phyloP scores from a whole-genome alignment of 35 echinoderm and acorn worm genomes.

The Ophiothrix spiculata region DNA sequence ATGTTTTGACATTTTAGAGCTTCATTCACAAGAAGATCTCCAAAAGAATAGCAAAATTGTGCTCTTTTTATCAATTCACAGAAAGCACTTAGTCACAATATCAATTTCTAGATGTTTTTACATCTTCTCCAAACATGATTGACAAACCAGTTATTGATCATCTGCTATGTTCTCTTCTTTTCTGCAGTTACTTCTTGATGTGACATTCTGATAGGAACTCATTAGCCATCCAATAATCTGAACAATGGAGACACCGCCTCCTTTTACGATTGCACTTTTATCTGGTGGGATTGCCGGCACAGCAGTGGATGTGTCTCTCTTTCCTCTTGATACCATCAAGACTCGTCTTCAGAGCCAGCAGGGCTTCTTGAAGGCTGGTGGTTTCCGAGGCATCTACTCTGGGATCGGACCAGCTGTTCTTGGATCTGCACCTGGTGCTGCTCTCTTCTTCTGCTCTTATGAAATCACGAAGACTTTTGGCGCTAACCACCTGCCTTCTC shows the following conservation, averaged over 20 bases:
- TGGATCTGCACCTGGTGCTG: constrained; percentile 78
- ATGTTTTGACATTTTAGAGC: too few relatives aligned
- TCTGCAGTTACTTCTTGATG: constrained; percentile 5
- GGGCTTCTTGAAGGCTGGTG: constrained; percentile 84
- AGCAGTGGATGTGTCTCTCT: constrained; percentile 78
- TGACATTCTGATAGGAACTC: neutral
- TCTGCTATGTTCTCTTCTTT: constrained; percentile 10
- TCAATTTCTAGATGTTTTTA: too few relatives aligned
- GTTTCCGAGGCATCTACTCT: constrained; percentile 84
- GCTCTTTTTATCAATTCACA: too few relatives aligned
- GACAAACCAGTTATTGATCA: too few relatives aligned
- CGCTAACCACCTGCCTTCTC: neutral
- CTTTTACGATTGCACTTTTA: constrained; percentile 53
- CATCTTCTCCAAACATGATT: too few relatives aligned
- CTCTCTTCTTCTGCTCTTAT: constrained; percentile 78
- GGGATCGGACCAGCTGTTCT: constrained; percentile 64
- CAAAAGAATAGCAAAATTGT: too few relatives aligned
- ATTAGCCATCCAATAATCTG: neutral
- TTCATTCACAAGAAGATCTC: too few relatives aligned
- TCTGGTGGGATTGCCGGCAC: constrained; percentile 73
- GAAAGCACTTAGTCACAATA: too few relatives aligned
- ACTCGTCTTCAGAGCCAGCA: constrained; percentile 84
- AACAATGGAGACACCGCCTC: constrained; percentile 46
- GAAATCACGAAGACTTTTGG: constrained; percentile 64
- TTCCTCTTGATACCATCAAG: constrained; percentile 90